Evolutionary conservation across 2,113 vertebrate genomes (phyloP).

Genomic region (Eptatretus burgeri): DNA sequence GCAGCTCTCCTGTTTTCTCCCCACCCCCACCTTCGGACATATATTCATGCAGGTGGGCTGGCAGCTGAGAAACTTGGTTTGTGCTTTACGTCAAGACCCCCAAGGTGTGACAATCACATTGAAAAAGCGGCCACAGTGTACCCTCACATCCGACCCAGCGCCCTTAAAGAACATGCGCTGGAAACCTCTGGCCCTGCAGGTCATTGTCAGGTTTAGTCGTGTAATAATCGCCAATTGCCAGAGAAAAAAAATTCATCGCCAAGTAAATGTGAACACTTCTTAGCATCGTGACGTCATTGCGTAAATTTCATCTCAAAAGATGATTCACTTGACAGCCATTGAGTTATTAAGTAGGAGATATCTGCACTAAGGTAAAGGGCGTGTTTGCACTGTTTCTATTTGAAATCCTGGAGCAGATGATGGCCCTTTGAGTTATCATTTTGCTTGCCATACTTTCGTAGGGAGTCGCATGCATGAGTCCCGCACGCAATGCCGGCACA

Average conservation of each 20-base stretch:
- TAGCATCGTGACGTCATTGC: too few relatives aligned
- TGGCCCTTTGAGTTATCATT: too few relatives aligned
- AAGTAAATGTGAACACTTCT: too few relatives aligned
- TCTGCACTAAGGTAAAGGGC: too few relatives aligned
- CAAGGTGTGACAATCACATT: constrained; percentile 47
- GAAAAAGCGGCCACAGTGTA: constrained; percentile 55
- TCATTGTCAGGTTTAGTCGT: constrained; percentile 9
- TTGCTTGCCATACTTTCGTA: not conserved
- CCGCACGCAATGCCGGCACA: constrained; percentile 10
- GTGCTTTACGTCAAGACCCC: constrained; percentile 47
- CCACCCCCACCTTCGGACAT: constrained; percentile 10
- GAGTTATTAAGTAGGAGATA: too few relatives aligned
- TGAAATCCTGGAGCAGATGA: too few relatives aligned
- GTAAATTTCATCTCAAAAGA: too few relatives aligned
- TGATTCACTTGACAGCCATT: too few relatives aligned
- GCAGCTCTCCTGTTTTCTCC: not conserved
- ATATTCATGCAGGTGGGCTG: constrained; percentile 47
- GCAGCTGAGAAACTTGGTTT: constrained; percentile 60
- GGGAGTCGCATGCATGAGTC: constrained; percentile 1
- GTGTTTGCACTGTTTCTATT: too few relatives aligned
- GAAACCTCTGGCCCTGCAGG: constrained; percentile 54
- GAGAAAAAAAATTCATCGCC: too few relatives aligned
- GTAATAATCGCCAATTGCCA: too few relatives aligned
- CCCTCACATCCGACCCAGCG: constrained; percentile 39
- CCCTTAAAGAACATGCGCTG: constrained; percentile 50